Evolutionary conservation across 2,888 invertebrate species (phyloP).

Genomic region (Agrotis segetum): DNA sequence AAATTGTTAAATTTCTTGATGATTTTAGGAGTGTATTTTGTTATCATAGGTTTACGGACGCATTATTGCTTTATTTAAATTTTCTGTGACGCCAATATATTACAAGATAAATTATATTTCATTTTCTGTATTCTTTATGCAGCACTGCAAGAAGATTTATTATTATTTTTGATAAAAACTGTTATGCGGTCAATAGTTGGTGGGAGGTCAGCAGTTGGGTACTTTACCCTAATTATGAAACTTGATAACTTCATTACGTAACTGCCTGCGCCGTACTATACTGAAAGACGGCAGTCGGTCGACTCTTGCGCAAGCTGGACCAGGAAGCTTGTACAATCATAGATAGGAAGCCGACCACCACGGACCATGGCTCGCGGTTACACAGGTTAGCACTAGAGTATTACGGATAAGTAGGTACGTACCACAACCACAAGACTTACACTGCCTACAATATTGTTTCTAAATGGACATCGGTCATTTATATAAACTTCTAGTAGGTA

Average conservation of each 20-base stretch:
- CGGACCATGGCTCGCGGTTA: background rate
- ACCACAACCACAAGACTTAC: too few species aligned
- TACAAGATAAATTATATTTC: too few species aligned
- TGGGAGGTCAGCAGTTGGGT: too few species aligned
- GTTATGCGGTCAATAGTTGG: too few species aligned
- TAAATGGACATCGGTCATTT: background rate
- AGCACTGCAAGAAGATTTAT: too few species aligned
- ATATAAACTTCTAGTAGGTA: background rate
- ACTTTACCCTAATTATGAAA: background rate
- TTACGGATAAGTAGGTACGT: background rate
- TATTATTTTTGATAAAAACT: too few species aligned
- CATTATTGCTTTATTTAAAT: too few species aligned
- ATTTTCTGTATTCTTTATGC: too few species aligned
- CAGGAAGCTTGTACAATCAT: slow-evolving; percentile 29
- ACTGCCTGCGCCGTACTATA: slow-evolving; percentile 4
- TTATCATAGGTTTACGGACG: too few species aligned
- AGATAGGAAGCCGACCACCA: slow-evolving; percentile 5
- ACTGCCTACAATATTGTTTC: background rate
- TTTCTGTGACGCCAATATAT: too few species aligned
- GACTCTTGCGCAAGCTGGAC: slow-evolving; percentile 27
- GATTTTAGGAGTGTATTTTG: too few species aligned
- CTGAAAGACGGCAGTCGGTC: slow-evolving; percentile 8
- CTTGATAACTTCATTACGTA: background rate
- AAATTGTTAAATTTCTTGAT: too few species aligned
- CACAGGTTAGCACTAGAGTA: background rate